Evolutionary conservation across 2,113 vertebrate genomes (phyloP).

Genomic region (Rhinopithecus roxellana): DNA sequence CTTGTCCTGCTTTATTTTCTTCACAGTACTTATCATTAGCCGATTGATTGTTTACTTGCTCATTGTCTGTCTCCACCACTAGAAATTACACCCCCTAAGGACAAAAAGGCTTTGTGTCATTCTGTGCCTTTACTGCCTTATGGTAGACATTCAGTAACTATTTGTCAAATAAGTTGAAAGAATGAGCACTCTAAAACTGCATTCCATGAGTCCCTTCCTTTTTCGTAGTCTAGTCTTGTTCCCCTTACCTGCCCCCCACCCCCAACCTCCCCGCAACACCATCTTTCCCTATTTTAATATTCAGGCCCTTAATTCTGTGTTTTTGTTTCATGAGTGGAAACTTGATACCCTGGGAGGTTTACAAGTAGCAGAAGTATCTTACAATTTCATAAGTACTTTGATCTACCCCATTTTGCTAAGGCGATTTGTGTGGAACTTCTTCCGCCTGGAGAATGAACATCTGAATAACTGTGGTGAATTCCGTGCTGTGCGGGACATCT

Average conservation of each 20-base stretch:
- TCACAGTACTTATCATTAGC: neutral
- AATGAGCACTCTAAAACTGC: neutral
- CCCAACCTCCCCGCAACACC: neutral
- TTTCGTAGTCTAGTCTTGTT: neutral
- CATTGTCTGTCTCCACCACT: neutral
- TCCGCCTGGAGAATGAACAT: constrained; percentile 98
- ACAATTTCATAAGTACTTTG: neutral
- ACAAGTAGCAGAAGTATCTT: neutral
- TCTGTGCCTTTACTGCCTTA: neutral
- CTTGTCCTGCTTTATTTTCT: neutral
- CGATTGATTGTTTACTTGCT: neutral
- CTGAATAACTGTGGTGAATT: constrained; percentile 99
- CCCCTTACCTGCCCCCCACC: neutral
- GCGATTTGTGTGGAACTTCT: constrained; percentile 99
- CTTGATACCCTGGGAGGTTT: neutral
- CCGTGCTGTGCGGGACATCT: constrained; percentile 97
- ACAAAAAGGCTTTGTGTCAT: neutral
- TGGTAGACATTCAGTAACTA: neutral
- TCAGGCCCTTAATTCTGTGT: neutral
- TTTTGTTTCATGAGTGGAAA: constrained; percentile 43
- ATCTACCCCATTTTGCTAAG: constrained; percentile 75
- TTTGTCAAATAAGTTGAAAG: neutral
- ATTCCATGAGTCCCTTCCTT: neutral
- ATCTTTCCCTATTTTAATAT: constrained; percentile 18
- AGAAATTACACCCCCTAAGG: neutral